These are phyloP conservation scores for Antheraea yamamai DNA, from an alignment of 2,888 invertebrate genomes.

Conservation along the genomic window DNA sequence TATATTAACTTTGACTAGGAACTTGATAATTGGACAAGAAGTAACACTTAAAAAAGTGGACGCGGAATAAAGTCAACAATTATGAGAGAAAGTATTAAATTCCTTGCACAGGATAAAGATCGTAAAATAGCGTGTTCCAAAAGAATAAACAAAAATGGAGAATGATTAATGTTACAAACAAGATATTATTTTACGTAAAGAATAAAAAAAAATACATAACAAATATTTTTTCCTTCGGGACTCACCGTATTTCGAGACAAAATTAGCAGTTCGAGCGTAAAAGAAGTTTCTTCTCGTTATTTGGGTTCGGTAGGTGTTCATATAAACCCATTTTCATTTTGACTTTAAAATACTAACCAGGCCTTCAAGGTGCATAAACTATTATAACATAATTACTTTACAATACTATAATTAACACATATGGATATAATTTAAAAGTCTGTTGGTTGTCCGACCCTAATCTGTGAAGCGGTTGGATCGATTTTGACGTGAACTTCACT, in stretches of 20 bases:
- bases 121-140: slow-evolving; percentile 15
- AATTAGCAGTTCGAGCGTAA: slow-evolving; percentile 15
- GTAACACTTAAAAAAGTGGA: no score
- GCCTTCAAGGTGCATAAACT: not conserved
- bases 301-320: not conserved
- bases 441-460: no score
- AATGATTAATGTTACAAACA: slow-evolving; percentile 22
- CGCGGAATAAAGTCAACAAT: not conserved
- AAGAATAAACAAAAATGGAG: slow-evolving; percentile 17
- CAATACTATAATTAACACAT: no score
- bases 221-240: slow-evolving; percentile 5
- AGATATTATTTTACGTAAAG: slow-evolving; percentile 18
- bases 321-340: slow-evolving; percentile 8
- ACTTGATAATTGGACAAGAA: no score
- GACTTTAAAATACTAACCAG: not conserved
- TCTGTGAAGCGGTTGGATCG: no score
- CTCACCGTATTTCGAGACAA: slow-evolving; percentile 8
- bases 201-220: slow-evolving; percentile 16
- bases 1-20: no score
- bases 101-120: not conserved
- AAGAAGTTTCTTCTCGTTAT: slow-evolving; percentile 12
- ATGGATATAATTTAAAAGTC: no score
- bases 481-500: no score
- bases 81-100: slow-evolving; percentile 1
- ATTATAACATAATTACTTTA: no score